Conservation (phyloP, 2,888 invertebrate genomes). For the Ligdia adustata region DNA sequence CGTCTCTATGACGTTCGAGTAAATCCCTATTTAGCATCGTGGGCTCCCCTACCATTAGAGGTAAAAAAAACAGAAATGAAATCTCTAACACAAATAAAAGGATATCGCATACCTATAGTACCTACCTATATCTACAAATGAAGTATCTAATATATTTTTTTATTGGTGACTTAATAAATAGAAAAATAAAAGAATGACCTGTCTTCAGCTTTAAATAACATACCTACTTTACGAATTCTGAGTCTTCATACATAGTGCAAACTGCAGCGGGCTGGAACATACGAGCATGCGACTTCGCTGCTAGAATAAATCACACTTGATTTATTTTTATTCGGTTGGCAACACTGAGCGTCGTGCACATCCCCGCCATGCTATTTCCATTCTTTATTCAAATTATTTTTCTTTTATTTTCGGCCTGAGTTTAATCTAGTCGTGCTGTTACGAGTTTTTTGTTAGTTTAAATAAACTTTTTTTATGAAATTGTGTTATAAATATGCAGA, state of each 20-base stretch:
- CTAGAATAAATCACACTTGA: constrained; percentile 78
- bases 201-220: no score
- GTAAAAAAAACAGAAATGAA: no score
- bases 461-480: not conserved
- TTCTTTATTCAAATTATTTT: constrained; percentile 67
- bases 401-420: constrained; percentile 46
- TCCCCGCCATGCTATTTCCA: constrained; percentile 55
- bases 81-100: no score
- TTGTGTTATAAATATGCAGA: not conserved
- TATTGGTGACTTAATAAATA: no score
- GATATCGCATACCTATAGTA: no score
- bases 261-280: constrained; percentile 54
- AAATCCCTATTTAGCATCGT: no score
- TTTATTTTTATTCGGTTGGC: constrained; percentile 81
- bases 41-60: no score
- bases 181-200: no score
- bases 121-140: no score
- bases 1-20: no score
- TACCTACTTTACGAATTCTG: constrained; percentile 41
- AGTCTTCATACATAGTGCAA: constrained; percentile 52
- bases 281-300: constrained; percentile 55
- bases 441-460: not conserved
- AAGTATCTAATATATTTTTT: no score
- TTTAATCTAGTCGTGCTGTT: constrained; percentile 17
- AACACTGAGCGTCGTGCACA: constrained; percentile 58